These are phyloP conservation scores for Brachypterus glaber DNA, from an alignment of 2,888 invertebrate species.

Conservation along the genomic window DNA sequence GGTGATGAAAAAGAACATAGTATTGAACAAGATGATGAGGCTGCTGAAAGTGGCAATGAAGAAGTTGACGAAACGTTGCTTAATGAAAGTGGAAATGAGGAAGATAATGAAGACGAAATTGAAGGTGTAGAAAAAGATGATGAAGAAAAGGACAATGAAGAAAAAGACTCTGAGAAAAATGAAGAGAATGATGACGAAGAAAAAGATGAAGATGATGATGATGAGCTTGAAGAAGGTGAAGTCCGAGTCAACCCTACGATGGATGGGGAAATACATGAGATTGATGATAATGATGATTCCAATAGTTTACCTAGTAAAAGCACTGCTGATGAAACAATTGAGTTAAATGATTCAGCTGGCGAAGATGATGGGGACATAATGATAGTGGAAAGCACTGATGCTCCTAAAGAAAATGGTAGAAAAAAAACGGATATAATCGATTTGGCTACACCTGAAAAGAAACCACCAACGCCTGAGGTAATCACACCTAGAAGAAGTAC, in stretches of 20 bases:
- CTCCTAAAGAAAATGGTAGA: conserved; percentile 29
- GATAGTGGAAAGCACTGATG: conserved; percentile 30
- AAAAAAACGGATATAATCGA: conserved; percentile 28
- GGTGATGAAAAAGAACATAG: conserved; percentile 19
- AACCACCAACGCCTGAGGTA: conserved; percentile 25
- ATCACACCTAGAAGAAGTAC: conserved; percentile 47
- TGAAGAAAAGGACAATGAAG: conserved; percentile 13
- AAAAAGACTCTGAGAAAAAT: conserved; percentile 9
- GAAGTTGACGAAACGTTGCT: conserved; percentile 7
- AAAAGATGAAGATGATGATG: conserved; percentile 18
- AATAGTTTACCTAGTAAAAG: conserved; percentile 4
- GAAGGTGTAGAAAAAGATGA: conserved; percentile 15
- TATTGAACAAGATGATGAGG: conserved; percentile 10
- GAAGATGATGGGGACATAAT: conserved; percentile 32
- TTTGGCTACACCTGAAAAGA: conserved; percentile 39
- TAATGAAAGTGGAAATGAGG: conserved; percentile 13
- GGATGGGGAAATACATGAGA: conserved; percentile 28
- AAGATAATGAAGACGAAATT: conserved; percentile 11
- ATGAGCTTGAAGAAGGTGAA: conserved; percentile 24
- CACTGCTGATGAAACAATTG: conserved; percentile 25
- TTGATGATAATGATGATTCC: conserved; percentile 26
- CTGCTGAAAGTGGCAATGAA: conserved; percentile 2
- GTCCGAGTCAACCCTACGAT: neutral
- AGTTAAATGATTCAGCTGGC: conserved; percentile 35
- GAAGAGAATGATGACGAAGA: conserved; percentile 21